Evolutionary conservation across 1,140 invertebrate genomes (phyloP).

Genomic region (Prorops nasuta): DNA sequence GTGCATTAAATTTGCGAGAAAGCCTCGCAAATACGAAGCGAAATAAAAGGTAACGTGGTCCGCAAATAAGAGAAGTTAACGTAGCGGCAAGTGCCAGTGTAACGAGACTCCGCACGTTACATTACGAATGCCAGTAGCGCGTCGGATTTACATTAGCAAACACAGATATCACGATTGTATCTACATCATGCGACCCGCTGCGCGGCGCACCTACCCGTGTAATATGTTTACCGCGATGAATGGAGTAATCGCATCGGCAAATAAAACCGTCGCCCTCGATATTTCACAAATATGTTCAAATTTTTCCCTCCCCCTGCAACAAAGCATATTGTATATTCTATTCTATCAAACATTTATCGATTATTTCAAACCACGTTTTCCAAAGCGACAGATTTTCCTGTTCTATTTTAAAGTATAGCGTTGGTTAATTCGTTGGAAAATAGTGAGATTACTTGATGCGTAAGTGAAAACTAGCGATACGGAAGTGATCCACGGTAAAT

Average conservation of each 20-base stretch:
- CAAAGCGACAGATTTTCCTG: too few species aligned
- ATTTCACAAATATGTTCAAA: too few species aligned
- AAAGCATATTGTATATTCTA: too few species aligned
- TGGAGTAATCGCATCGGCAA: slow-evolving; percentile 15
- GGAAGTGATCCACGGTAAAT: too few species aligned
- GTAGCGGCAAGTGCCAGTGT: neutral
- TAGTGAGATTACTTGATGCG: too few species aligned
- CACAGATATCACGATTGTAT: slow-evolving; percentile 25
- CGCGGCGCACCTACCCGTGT: slow-evolving; percentile 9
- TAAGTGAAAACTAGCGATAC: too few species aligned
- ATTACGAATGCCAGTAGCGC: slow-evolving; percentile 22
- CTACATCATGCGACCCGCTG: slow-evolving; percentile 18
- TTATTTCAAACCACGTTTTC: too few species aligned
- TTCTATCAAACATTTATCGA: too few species aligned
- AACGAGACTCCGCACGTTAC: neutral
- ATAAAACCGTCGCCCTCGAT: too few species aligned
- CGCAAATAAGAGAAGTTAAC: neutral
- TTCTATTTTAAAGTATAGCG: too few species aligned
- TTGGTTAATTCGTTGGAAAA: too few species aligned
- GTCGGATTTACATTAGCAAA: slow-evolving; percentile 22
- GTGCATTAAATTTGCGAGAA: neutral
- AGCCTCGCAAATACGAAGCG: neutral
- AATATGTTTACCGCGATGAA: slow-evolving; percentile 21
- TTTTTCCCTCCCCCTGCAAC: too few species aligned
- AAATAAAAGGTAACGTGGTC: neutral